Evolutionary conservation across 2,888 invertebrate genomes (phyloP), one percentile per base, ranked within the genome.

Genomic region (Microchrysa polita): DNA sequence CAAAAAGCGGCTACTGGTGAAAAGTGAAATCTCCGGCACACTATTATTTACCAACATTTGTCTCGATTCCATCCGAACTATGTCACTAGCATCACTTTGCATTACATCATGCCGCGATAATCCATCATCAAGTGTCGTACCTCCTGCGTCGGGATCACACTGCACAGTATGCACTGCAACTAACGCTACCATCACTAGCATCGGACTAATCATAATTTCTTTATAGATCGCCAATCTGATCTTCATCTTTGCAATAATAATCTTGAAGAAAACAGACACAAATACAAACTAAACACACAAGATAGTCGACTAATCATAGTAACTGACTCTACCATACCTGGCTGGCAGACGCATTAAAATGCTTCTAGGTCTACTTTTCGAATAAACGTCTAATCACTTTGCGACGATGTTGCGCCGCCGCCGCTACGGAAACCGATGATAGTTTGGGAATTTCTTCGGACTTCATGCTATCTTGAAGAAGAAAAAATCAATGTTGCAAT

Each of bases 31-130:
- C 65, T n/a, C 20, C 22, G n/a, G 23, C 48, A 20, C 27, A 12
- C 42, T 22, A 65, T 22, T 69, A 69, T 69, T 69, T 69, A 69
- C 69, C 55, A 57, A 69, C 69, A 69, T 69, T 69, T 69, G 55
- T 40, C 27, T 69, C 12, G 55, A 48, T 18, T 65, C 48, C 61
- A 22, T 48, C 10, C 16, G 34, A 16, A 1, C n/a, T 12, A 18
- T 61, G 5, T 61, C 23, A 34, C 48, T 9, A 34, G 22, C 20
- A 34, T 20, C 23, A 7, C 34, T 10, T 10, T 1, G 16, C 22
- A 12, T 44, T 20, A 20, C 48, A 18, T 61, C 48, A 65, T 7
- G 5, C 14, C 44, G 7, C 14, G 22, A 48, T 34, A 44, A 20
- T 18, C 20, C n/a, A 20, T 20, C 65, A 48, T 22, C 22, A 7